Evolutionary conservation across 1,140 invertebrate genomes (phyloP), one percentile per base, ranked within the genome.

Genomic region (Maconellicoccus hirsutus): DNA sequence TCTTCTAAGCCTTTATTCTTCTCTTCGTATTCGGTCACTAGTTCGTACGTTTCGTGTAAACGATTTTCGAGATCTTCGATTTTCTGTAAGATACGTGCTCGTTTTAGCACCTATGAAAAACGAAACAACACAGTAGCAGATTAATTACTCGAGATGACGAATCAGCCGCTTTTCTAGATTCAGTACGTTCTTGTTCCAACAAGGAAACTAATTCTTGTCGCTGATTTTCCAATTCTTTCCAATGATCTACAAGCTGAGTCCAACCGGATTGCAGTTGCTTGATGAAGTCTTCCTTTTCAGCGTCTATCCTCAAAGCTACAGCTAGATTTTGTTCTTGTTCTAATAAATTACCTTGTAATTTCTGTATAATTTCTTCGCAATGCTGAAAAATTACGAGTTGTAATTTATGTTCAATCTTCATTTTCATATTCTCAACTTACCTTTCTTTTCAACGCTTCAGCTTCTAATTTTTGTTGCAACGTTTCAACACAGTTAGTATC

Each of bases 311-410:
- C 12, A 91, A 78, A 2, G 89, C 89, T 1, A 91, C 89, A 0
- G 89, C 87, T 25, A 92, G 76, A 74, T 88, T 86, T 77, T 92
- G 87, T 79, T 91, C 86, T 73, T 88, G 85, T 75, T 91, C 89
- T 21, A 91, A 78, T 69, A 89, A 77, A 72, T 85, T 84, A 71
- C 84, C 84, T 77, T 92, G 89, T 0, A 91, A 77, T 42, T 87
- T 82, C 76, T 89, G 86, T 42, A 92, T 89, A 72, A 88, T 80
- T 73, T 86, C 81, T 78, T 92, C 89, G 77, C 89, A 88, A 77
- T 91, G 89, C 85, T 91, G 77, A 4, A 82, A 81, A 27, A 76
- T 69, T 33, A 6, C 29, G 12, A 6, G 12, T 12, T 3, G 29
- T 33, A 12, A n/a, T n/a, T n/a, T n/a, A n/a, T n/a, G n/a, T n/a